Conservation (phyloP, 2,888 invertebrate species). For the Eupithecia insigniata region DNA sequence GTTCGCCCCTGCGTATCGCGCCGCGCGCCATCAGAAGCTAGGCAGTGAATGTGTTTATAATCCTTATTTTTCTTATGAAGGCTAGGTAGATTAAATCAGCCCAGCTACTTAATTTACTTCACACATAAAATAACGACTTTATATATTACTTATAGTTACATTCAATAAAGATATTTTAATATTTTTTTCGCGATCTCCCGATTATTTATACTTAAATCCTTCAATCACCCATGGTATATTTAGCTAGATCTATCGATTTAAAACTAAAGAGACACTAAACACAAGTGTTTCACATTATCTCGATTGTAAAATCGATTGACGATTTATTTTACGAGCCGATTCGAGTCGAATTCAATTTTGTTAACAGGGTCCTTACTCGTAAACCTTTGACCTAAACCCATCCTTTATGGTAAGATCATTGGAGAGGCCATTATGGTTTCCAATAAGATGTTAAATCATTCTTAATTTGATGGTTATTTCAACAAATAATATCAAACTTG, state of each 20-base stretch:
- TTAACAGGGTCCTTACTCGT: conserved; percentile 68
- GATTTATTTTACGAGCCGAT: conserved; percentile 76
- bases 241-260: conserved; percentile 44
- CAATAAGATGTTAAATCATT: conserved; percentile 37
- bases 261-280: conserved; percentile 41
- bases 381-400: conserved; percentile 76
- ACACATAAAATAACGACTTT: no score
- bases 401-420: conserved; percentile 55
- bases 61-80: no score
- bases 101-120: no score
- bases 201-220: neutral
- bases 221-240: neutral
- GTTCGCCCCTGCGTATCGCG: no score
- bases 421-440: conserved; percentile 54
- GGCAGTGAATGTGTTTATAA: no score
- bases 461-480: conserved; percentile 27
- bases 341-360: conserved; percentile 79
- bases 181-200: no score
- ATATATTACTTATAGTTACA: no score
- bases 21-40: no score
- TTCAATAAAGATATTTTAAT: no score
- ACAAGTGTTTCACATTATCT: conserved; percentile 53
- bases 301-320: conserved; percentile 65
- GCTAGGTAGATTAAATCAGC: no score
- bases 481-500: conserved; percentile 12